These are phyloP conservation scores for Corythoichthys haematopterus DNA, from an alignment of 2,113 vertebrate genomes.

Conservation along the genomic window DNA sequence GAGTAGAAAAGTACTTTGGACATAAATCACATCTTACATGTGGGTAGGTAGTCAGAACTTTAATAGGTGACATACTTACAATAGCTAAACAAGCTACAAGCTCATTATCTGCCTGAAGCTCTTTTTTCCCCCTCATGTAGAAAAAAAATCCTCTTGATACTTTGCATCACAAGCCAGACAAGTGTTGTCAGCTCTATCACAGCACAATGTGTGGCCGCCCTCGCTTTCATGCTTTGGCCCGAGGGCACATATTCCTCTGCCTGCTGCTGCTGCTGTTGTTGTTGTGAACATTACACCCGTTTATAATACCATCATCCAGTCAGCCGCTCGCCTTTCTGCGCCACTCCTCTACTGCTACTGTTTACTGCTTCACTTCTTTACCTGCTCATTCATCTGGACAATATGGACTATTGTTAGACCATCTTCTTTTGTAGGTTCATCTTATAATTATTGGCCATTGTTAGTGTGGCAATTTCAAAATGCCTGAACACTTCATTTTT, in stretches of 20 bases:
- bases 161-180: constrained; percentile 25
- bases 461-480: not conserved
- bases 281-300: constrained; percentile 38
- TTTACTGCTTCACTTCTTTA: constrained; percentile 27
- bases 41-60: not conserved
- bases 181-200: constrained; percentile 33
- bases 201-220: constrained; percentile 28
- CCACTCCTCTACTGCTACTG: constrained; percentile 19
- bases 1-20: not conserved
- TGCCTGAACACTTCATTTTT: not conserved
- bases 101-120: not conserved
- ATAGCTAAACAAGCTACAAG: not conserved
- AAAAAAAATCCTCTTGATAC: constrained; percentile 5
- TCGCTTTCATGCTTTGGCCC: constrained; percentile 13
- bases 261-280: constrained; percentile 23
- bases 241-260: constrained; percentile 24
- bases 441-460: not conserved
- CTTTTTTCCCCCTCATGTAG: not conserved
- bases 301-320: constrained; percentile 28
- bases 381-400: constrained; percentile 24
- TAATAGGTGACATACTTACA: not conserved
- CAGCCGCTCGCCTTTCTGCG: constrained; percentile 14
- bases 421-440: not conserved
- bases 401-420: not conserved
- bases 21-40: not conserved